Conservation (phyloP, 2,888 invertebrate species). For the Agrotis clavis region DNA sequence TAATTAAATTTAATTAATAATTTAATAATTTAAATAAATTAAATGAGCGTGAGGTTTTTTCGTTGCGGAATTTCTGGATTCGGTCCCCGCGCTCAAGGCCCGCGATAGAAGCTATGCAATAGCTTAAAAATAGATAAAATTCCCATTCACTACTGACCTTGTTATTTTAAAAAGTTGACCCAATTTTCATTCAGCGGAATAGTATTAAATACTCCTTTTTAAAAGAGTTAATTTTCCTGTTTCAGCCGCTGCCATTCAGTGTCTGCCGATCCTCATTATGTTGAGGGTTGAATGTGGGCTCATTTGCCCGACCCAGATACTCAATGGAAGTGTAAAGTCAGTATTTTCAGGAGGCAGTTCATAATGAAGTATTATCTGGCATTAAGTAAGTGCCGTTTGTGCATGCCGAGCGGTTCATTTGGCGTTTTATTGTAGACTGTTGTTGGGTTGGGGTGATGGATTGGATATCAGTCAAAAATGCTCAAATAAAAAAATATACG, state of each 20-base stretch:
- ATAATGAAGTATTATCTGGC: constrained; percentile 71
- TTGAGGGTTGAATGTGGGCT: constrained; percentile 71
- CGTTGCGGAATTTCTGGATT: too few relatives aligned
- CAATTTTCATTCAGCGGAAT: constrained; percentile 59
- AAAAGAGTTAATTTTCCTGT: constrained; percentile 82
- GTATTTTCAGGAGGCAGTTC: constrained; percentile 66
- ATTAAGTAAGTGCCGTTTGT: constrained; percentile 50
- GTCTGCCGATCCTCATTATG: constrained; percentile 77
- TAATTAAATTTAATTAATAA: too few relatives aligned
- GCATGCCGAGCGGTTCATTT: constrained; percentile 38
- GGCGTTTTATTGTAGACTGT: constrained; percentile 21
- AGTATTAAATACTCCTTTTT: constrained; percentile 65
- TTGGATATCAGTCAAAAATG: not conserved
- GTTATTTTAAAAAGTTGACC: constrained; percentile 51
- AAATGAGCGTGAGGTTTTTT: too few relatives aligned
- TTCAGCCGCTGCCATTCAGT: constrained; percentile 66
- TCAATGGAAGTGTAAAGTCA: constrained; percentile 65
- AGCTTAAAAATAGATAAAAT: too few relatives aligned
- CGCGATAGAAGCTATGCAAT: too few relatives aligned
- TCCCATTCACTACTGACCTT: constrained; percentile 31
- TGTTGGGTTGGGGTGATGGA: not conserved
- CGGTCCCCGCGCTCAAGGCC: too few relatives aligned
- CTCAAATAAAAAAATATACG: too few relatives aligned
- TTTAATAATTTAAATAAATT: too few relatives aligned
- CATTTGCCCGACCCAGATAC: constrained; percentile 76